Evolutionary conservation across 2,113 vertebrate genomes (phyloP), one percentile per base, ranked within the genome.

Genomic region (Python bivittatus): DNA sequence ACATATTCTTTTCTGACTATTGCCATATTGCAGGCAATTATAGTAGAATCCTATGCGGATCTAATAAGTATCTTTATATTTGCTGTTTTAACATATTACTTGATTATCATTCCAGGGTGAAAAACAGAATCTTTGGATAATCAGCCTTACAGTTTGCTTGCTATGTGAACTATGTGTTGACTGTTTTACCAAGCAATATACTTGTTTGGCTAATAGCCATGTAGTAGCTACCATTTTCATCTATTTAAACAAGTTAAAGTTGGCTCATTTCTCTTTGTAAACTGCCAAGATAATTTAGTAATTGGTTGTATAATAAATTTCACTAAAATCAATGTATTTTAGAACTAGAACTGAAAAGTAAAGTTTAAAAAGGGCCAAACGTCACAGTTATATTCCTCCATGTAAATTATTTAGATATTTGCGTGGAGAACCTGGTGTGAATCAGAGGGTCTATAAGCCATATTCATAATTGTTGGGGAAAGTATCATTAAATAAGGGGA

Each of bases 161-260:
- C 42, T 22, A 64, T 61, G 33, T 42, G 38, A 15, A n/a, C n/a
- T 38, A n/a, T 88, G 12, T 27, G 58, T n/a, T 84, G 44, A 52
- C 60, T 61, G n/a, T 53, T 52, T 84, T n/a, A 88, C 15, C 20
- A 29, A 48, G 56, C 42, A 53, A 52, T 60, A 22, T 48, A 48
- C 29, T 53, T 88, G 57, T 23, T 84, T 61, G 17, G 22, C 2
- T 84, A 94, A 57, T 57, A 86, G 68, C n/a, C 52, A 44, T 60
- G 2, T 94, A 89, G 1, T 94, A 88, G 52, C 25, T 88, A 56
- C 54, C 89, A 6, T 92, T 94, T 68, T 93, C 33, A 90, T 92
- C 85, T 64, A 54, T 33, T 89, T 29, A 83, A 60, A 68, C 57
- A 53, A 93, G 91, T 91, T 88, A 92, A 92, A 93, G 38, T 23